Evolutionary conservation across 2,113 vertebrate genomes (phyloP).

Genomic region (Burhinus oedicnemus): DNA sequence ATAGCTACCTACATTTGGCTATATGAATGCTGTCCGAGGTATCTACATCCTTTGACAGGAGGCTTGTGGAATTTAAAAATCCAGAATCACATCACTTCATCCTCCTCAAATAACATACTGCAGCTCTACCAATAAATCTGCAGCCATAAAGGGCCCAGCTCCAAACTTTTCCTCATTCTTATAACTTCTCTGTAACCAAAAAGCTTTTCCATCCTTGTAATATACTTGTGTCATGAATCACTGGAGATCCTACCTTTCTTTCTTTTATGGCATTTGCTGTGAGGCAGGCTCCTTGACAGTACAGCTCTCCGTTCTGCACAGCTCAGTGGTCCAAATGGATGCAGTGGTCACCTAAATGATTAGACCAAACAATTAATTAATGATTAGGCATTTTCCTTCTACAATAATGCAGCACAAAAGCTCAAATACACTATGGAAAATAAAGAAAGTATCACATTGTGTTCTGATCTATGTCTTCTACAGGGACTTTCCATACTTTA

Average conservation of each 20-base stretch:
- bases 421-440: background rate
- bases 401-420: background rate
- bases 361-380: background rate
- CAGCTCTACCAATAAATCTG: background rate
- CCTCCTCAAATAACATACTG: background rate
- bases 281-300: background rate
- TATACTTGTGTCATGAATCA: background rate
- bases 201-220: background rate
- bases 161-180: background rate
- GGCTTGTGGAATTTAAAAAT: background rate
- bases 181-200: background rate
- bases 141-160: background rate
- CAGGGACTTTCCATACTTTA: background rate
- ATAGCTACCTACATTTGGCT: background rate
- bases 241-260: background rate
- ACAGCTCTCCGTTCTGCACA: background rate
- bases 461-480: background rate
- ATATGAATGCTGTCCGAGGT: background rate
- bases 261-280: background rate
- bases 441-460: background rate
- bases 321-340: background rate
- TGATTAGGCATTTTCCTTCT: background rate
- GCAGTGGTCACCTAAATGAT: background rate
- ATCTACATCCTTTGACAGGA: background rate
- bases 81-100: background rate